These are phyloP conservation scores for Aphidius ervi DNA, from an alignment of 1,140 invertebrate genomes.

Conservation along the genomic window DNA sequence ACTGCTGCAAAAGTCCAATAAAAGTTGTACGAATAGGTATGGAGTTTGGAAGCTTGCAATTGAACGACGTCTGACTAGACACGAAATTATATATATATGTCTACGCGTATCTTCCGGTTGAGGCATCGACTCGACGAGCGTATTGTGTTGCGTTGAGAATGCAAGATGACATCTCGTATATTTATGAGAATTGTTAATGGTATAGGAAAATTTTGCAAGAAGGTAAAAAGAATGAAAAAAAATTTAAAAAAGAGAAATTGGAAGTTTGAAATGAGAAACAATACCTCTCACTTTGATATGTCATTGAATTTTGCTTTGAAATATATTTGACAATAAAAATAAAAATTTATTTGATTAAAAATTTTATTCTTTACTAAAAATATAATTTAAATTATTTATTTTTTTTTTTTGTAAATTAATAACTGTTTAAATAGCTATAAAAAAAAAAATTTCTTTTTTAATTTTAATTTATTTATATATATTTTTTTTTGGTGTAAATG, in stretches of 20 bases:
- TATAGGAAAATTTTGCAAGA: background rate
- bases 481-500: too few species aligned
- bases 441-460: too few species aligned
- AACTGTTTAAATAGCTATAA: too few species aligned
- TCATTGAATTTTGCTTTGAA: constrained; percentile 14
- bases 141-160: constrained; percentile 20
- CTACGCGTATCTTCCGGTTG: background rate
- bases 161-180: background rate
- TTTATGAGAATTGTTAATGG: too few species aligned
- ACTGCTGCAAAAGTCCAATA: background rate
- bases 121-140: constrained; percentile 15
- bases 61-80: constrained; percentile 20
- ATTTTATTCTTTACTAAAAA: too few species aligned
- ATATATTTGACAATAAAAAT: constrained; percentile 6
- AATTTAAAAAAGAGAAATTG: background rate
- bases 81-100: constrained; percentile 18
- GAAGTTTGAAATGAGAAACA: constrained; percentile 13
- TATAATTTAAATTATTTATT: too few species aligned
- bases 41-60: constrained; percentile 12
- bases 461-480: too few species aligned
- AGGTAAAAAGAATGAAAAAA: background rate
- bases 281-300: constrained; percentile 15
- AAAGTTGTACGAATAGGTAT: background rate
- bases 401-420: too few species aligned
- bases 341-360: too few species aligned